Conservation (phyloP, 1,140 invertebrate species). For the Oedothorax gibbosus region DNA sequence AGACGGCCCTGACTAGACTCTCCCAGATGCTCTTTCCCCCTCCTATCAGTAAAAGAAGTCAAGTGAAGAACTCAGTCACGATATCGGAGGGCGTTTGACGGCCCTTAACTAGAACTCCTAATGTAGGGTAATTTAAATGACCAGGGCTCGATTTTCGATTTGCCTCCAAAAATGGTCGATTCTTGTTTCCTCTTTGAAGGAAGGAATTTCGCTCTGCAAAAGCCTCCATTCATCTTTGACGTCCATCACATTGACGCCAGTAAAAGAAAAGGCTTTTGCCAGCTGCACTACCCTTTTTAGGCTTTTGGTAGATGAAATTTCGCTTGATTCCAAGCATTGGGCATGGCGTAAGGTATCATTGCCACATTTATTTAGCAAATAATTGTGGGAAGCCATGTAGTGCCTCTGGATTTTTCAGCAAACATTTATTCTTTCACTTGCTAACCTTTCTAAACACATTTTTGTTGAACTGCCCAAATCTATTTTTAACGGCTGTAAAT, state of each 20-base stretch:
- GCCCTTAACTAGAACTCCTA: conserved; percentile 56
- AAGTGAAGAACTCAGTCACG: no score
- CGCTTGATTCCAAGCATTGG: background rate
- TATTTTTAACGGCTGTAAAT: background rate
- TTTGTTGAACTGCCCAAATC: background rate
- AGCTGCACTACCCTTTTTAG: background rate
- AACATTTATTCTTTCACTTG: background rate
- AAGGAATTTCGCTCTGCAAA: background rate
- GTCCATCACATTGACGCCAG: background rate
- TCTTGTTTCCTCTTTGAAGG: conserved; percentile 17
- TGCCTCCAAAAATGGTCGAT: conserved; percentile 63
- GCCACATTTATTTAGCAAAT: background rate
- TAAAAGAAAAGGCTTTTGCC: background rate
- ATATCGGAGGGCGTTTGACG: no score
- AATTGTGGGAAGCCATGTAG: conserved; percentile 7
- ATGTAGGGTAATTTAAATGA: conserved; percentile 23
- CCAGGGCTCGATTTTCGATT: conserved; percentile 21
- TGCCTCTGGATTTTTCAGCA: background rate
- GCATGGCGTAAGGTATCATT: background rate
- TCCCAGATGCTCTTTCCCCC: no score
- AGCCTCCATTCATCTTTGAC: conserved; percentile 13
- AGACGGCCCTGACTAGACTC: no score
- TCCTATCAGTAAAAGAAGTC: no score
- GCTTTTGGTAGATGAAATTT: background rate
- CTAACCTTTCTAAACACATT: background rate